Percentiles rank a stretch among this genome's conserved stretches.
Evolutionary conservation across 1,140 invertebrate species (phyloP).

Genomic region (Pseudoatta argentina): DNA sequence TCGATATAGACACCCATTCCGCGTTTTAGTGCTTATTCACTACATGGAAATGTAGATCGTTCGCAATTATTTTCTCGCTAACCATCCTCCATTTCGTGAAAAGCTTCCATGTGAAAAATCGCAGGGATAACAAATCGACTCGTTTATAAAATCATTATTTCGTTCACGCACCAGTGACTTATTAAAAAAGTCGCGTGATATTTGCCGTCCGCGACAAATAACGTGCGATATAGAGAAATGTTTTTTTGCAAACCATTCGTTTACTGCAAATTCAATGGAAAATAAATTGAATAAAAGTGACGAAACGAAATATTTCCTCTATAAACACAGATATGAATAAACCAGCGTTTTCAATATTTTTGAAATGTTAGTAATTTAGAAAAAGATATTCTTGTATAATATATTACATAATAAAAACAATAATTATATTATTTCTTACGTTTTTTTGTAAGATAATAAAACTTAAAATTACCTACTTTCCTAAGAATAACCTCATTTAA

Average conservation of each 20-base stretch:
- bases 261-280: constrained; percentile 4
- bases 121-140: constrained; percentile 27
- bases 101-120: constrained; percentile 17
- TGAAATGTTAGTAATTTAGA: neutral
- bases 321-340: neutral
- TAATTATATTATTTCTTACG: neutral
- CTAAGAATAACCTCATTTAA: neutral
- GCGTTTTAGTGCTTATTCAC: neutral
- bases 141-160: constrained; percentile 43
- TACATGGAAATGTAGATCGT: neutral
- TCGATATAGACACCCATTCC: constrained; percentile 1
- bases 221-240: neutral
- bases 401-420: neutral
- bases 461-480: constrained; percentile 1
- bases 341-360: neutral
- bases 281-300: constrained; percentile 20
- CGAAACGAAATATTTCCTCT: constrained; percentile 15
- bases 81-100: neutral
- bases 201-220: constrained; percentile 17
- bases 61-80: constrained; percentile 42
- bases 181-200: constrained; percentile 27
- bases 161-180: constrained; percentile 4
- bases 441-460: neutral
- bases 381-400: constrained; percentile 4
- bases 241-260: constrained; percentile 35